phyloP scores from a whole-genome alignment of 2,888 invertebrate species.

The Polymixis flavicincta region DNA sequence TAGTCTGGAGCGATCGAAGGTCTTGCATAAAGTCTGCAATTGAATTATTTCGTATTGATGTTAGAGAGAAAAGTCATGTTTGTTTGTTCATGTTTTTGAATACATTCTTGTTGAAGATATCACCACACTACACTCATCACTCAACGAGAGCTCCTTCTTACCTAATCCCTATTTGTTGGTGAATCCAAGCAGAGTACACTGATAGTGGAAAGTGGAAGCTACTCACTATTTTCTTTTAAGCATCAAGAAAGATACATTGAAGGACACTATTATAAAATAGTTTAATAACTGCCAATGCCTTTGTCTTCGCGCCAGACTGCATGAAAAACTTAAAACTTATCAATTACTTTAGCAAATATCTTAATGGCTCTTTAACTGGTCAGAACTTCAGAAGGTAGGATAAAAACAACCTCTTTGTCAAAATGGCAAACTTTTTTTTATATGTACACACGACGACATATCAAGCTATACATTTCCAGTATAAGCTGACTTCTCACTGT shows the following conservation, averaged over 20 bases:
- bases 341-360: no score
- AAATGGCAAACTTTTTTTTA: background rate
- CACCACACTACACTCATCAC: background rate
- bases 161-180: background rate
- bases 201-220: background rate
- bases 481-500: no score
- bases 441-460: background rate
- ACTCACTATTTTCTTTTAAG: background rate
- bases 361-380: no score
- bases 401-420: no score
- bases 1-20: constrained; percentile 22
- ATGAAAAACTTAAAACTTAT: constrained; percentile 35
- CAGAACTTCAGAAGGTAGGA: no score
- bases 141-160: no score
- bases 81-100: background rate
- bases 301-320: background rate
- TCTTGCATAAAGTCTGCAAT: constrained; percentile 2
- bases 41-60: constrained; percentile 14
- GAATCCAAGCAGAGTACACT: background rate
- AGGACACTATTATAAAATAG: background rate
- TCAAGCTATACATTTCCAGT: no score
- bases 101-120: background rate
- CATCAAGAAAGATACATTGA: background rate
- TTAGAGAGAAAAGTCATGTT: background rate
- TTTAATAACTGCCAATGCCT: background rate